Evolutionary conservation across 2,888 invertebrate genomes (phyloP).

Genomic region (Callinectes sapidus): DNA sequence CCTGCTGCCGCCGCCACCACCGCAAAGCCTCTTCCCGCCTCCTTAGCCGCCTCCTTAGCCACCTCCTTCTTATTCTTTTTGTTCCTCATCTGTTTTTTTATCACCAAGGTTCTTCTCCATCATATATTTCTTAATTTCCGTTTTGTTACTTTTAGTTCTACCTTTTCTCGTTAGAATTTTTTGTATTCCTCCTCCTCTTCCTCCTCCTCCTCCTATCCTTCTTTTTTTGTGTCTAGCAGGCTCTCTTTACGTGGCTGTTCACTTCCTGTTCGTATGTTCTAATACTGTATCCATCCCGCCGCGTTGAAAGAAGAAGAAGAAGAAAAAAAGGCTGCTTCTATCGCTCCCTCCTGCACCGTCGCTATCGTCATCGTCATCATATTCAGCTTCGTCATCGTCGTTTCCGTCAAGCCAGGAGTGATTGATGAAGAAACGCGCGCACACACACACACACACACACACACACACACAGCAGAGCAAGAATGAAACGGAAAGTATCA

Average conservation of each 20-base stretch:
- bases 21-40: not conserved
- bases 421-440: not conserved
- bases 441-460: conserved; percentile 38
- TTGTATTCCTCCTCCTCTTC: too few species aligned
- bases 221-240: too few species aligned
- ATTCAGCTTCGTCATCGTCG: not conserved
- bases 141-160: not conserved
- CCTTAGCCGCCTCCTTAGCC: not conserved
- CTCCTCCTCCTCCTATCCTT: not conserved
- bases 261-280: not conserved
- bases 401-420: not conserved
- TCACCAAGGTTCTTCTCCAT: not conserved
- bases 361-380: not conserved
- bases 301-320: not conserved
- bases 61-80: not conserved
- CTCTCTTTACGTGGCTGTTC: not conserved
- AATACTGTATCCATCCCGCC: not conserved
- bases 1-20: not conserved
- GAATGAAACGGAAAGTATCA: not conserved
- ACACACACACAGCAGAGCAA: conserved; percentile 42
- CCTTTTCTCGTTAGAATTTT: not conserved
- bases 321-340: not conserved
- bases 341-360: not conserved
- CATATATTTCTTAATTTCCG: not conserved
- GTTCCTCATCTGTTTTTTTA: not conserved